Conservation (phyloP, 2,797 vertebrate species). For the Tenualosa ilisha region DNA sequence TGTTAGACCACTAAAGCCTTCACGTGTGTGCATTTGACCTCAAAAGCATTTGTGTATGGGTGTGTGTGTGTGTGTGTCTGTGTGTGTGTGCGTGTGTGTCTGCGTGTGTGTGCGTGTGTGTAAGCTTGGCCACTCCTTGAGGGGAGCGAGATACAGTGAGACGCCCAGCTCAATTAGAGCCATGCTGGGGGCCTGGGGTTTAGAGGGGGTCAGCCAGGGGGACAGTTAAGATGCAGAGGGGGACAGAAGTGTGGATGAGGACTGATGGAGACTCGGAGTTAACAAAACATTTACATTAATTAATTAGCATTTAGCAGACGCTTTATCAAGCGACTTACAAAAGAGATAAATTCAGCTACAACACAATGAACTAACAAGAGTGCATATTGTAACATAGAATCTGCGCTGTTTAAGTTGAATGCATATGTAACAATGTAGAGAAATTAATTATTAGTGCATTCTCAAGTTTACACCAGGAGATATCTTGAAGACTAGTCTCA, state of each 20-base stretch:
- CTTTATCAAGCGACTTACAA: too few species aligned
- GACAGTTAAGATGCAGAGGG: neutral
- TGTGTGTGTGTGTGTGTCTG: neutral
- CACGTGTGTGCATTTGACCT: neutral
- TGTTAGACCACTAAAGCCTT: neutral
- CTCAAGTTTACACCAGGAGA: too few species aligned
- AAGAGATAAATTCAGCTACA: too few species aligned
- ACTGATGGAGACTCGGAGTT: neutral
- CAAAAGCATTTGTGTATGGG: too few species aligned
- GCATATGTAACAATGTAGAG: too few species aligned
- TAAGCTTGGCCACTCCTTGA: neutral
- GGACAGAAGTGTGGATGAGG: neutral
- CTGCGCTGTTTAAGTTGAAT: too few species aligned
- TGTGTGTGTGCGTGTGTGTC: neutral
- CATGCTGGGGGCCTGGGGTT: neutral
- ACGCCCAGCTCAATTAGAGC: conserved; percentile 44
- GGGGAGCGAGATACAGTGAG: conserved; percentile 43
- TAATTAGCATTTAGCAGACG: too few species aligned
- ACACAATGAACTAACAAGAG: too few species aligned
- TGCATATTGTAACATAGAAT: too few species aligned
- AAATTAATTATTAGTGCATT: too few species aligned
- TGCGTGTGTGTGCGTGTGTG: neutral
- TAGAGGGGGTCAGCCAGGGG: conserved; percentile 32
- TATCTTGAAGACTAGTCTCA: too few species aligned
- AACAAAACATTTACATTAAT: too few species aligned